A percentile compares a stretch with the other conserved stretches of the same genome.
phyloP scores from a whole-genome alignment of 2,113 vertebrate species.

The Gyps fulvus region DNA sequence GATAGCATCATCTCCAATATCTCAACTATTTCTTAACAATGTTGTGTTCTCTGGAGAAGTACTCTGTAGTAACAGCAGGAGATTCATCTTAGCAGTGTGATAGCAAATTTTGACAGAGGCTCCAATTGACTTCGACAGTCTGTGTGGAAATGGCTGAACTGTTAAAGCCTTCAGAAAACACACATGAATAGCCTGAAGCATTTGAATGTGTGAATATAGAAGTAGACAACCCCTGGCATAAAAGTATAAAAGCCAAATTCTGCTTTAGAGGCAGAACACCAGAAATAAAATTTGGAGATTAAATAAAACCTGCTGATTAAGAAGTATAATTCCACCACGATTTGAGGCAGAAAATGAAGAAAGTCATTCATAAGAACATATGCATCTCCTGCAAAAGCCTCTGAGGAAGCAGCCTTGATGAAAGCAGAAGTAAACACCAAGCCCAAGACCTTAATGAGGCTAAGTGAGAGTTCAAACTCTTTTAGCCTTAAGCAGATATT shows the following conservation, averaged over 20 bases:
- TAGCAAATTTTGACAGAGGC: neutral
- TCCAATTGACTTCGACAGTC: neutral
- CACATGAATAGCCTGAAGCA: neutral
- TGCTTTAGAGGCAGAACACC: neutral
- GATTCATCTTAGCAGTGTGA: neutral
- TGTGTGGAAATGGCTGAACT: slow-evolving; percentile 1
- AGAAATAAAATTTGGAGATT: neutral
- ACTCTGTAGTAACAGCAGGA: neutral
- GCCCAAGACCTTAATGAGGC: neutral
- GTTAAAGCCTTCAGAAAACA: slow-evolving; percentile 28
- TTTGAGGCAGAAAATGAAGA: slow-evolving; percentile 1
- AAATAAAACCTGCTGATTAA: slow-evolving; percentile 26
- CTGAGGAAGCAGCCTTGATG: neutral
- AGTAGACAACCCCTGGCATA: neutral
- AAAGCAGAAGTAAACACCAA: slow-evolving; percentile 19
- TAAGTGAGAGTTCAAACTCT: slow-evolving; percentile 15
- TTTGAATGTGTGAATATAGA: neutral
- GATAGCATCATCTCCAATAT: neutral
- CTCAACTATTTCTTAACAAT: neutral
- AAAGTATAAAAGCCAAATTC: neutral
- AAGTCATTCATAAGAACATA: neutral
- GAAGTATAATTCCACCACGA: neutral
- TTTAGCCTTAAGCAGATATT: slow-evolving; percentile 24
- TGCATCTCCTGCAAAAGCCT: neutral
- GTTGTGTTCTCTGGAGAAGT: neutral